Base-by-base conservation (phyloP, 2,888 invertebrate species). In the Trachelus iudaicus region DNA sequence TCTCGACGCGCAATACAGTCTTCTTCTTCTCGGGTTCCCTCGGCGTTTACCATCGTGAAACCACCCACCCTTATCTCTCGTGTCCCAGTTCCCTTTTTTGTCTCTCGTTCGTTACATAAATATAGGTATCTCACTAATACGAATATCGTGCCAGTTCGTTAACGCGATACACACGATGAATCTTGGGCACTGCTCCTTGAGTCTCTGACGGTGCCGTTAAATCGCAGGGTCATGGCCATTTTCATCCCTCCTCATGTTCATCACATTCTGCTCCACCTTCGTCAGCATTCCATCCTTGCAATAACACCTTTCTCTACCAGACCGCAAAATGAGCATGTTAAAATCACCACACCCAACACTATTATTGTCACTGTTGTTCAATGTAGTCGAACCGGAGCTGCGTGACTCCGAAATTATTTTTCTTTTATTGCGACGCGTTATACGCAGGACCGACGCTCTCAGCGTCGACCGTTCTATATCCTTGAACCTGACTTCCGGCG, bases 331-430 rank as follows among this genome's bases (percentile, higher is more conserved):
- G 56, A 56, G 56, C 56, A 56, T 56, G 56, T 71, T 71, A 71
- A 71, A 56, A 33, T 31, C 71, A 34, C 69, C 76, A 4, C 34
- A 75, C 78, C 75, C 78, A 75, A 78, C 75, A 40, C 68, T 11
- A 76, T 78, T 78, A 78, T 78, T 78, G 78, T 78, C 78, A 71
- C 71, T 71, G 71, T 31, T 71, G 71, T 71, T 71, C 71, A 33
- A 31, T 71, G 31, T 34, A 56, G 71, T 71, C 71, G 31, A 34
- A 71, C 15, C 71, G 71, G 71, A 71, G 71, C 31, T 71, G 31
- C n/a, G 31, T 34, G 31, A 33, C 31, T 34, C 71, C 71, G 71
- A 71, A 31, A 71, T 71, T 31, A 34, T 71, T 56, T 23, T 9
- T 56, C 13, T 37, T 56, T 56, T 71, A 71, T 71, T 15, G 71